These are phyloP conservation scores for Exephanes ischioxanthus DNA, from an alignment of 2,888 invertebrate species.

Conservation along the genomic window DNA sequence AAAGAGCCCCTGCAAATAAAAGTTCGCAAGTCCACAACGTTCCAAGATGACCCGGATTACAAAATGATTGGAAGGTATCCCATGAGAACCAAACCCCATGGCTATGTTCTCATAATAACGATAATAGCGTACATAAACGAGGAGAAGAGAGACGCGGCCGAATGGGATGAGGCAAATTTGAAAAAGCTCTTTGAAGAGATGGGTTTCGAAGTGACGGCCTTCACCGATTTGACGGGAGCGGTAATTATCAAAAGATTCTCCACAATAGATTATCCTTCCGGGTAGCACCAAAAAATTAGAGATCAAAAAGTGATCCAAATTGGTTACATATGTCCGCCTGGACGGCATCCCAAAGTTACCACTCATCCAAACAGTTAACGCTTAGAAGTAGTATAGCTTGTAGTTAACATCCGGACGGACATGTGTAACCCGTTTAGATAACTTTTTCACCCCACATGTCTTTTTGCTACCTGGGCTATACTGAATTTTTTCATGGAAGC, in stretches of 20 bases:
- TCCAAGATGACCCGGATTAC: constrained; percentile 72
- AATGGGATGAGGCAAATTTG: constrained; percentile 78
- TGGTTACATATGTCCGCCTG: too few relatives aligned
- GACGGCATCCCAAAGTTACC: too few relatives aligned
- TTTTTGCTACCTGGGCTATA: too few relatives aligned
- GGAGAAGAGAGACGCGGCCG: constrained; percentile 73
- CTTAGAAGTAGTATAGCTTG: too few relatives aligned
- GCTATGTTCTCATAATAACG: constrained; percentile 81
- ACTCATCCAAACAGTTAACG: too few relatives aligned
- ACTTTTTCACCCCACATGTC: too few relatives aligned
- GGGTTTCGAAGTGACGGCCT: constrained; percentile 78
- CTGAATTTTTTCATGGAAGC: too few relatives aligned
- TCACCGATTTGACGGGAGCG: constrained; percentile 75
- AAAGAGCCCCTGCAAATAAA: constrained; percentile 74
- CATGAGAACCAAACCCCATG: constrained; percentile 82
- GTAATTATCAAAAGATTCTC: constrained; percentile 70
- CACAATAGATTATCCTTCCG: background rate
- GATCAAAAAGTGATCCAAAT: too few relatives aligned
- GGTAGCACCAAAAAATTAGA: background rate
- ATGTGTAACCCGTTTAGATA: too few relatives aligned
- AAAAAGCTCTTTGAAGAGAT: constrained; percentile 78
- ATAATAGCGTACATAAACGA: constrained; percentile 73
- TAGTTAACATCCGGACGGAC: too few relatives aligned
- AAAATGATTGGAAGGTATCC: constrained; percentile 75
- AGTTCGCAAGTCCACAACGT: constrained; percentile 77